Percentiles rank a stretch among this genome's conserved stretches.
These are phyloP conservation scores for Zygaena filipendulae DNA, from an alignment of 2,888 invertebrate genomes.

Conservation along the genomic window DNA sequence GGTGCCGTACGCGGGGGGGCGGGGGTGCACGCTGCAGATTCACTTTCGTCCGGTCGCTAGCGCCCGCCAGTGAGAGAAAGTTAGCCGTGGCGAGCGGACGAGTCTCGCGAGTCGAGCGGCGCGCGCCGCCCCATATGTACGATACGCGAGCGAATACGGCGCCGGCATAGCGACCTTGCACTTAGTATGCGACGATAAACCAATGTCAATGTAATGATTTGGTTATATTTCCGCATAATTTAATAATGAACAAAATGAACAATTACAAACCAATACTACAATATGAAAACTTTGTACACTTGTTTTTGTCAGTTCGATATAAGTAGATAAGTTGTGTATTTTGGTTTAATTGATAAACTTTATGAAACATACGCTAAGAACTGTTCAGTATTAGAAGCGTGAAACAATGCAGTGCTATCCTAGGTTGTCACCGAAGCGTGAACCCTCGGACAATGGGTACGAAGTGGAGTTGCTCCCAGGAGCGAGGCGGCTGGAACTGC, in stretches of 20 bases:
- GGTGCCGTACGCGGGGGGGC: constrained; percentile 19
- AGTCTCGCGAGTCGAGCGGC: constrained; percentile 56
- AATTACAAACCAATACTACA: too few relatives aligned
- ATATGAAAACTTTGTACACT: too few relatives aligned
- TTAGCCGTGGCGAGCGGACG: constrained; percentile 66
- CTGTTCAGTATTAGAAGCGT: constrained; percentile 21
- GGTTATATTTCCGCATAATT: too few relatives aligned
- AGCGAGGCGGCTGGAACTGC: constrained; percentile 47
- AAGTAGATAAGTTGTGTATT: too few relatives aligned
- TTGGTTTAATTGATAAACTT: too few relatives aligned
- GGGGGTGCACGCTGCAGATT: constrained; percentile 59
- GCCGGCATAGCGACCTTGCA: constrained; percentile 32
- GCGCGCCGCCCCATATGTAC: constrained; percentile 49
- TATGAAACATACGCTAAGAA: constrained; percentile 4
- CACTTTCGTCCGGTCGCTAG: constrained; percentile 62
- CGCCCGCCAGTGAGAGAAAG: constrained; percentile 69
- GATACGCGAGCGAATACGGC: constrained; percentile 27
- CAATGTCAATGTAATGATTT: constrained; percentile 10
- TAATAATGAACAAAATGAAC: too few relatives aligned
- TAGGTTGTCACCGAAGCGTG: constrained; percentile 52
- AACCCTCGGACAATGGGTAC: constrained; percentile 44
- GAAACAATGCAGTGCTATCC: constrained; percentile 60
- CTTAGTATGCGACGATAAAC: constrained; percentile 32
- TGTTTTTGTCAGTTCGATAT: too few relatives aligned
- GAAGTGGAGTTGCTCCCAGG: constrained; percentile 45